Base-by-base conservation (phyloP, 2,797 vertebrate species). In the Gymnoscopelus microlampas region DNA sequence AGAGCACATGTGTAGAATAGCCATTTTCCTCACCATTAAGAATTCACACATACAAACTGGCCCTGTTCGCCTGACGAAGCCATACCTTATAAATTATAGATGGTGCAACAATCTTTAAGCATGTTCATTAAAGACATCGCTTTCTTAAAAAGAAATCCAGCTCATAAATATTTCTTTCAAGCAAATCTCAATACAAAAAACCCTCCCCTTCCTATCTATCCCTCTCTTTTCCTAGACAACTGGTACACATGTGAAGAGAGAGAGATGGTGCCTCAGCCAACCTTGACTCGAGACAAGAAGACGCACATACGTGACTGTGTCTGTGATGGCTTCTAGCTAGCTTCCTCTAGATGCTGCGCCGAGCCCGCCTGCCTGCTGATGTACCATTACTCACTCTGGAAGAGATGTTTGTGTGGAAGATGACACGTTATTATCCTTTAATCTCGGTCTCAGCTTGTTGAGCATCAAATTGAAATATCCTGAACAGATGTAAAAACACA, bases 401-500 rank as follows among this genome's bases (percentile, higher is more conserved):
- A 89, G 90, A 93, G 91, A 91, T 89, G 91, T 91, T 92, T 88
- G 90, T 88, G 93, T 86, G 92, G 86, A 88, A 92, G 90, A 89
- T 94, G 94, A 94, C 93, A 94, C 92, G 85, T 91, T 95, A 92
- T 90, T 80, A 93, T 94, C 95, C 96, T 98, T 97, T 97, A 97
- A 97, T 97, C 95, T 95, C 92, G 85, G 91, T 86, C 93, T 93
- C 92, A 91, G 94, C 95, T 95, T 95, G 95, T 95, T 94, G 95
- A 95, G 94, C 94, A 94, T 97, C 95, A 96, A 96, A 97, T 97
- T 97, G 97, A 97, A 97, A 97, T 97, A 97, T 98, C 96, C 95
- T 93, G 95, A 97, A 96, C 97, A 98, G 97, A 97, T 98, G 97
- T 97, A 96, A 95, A 96, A 96, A 96, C 97, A 98, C 97, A 97